Evolutionary conservation across 2,888 invertebrate genomes (phyloP).

Genomic region (Tetranychus piercei): DNA sequence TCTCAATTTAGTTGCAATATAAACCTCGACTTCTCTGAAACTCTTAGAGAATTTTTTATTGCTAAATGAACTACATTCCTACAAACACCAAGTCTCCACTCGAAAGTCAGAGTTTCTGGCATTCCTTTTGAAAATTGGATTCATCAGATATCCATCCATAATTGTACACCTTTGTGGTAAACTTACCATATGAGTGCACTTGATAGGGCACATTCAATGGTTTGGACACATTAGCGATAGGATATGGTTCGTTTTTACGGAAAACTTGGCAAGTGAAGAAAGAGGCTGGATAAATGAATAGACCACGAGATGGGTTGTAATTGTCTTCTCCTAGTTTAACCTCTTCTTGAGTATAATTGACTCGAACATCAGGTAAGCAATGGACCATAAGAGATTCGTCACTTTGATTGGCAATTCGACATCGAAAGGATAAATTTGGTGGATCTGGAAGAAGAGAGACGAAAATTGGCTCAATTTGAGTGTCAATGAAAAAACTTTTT

Average conservation of each 20-base stretch:
- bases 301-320: background rate
- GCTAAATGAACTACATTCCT: too few species aligned
- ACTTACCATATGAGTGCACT: slow-evolving; percentile 5
- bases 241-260: slow-evolving; percentile 6
- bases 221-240: slow-evolving; percentile 15
- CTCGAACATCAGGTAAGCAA: slow-evolving; percentile 14
- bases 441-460: slow-evolving; percentile 14
- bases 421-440: slow-evolving; percentile 21
- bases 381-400: slow-evolving; percentile 18
- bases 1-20: too few species aligned
- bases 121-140: too few species aligned
- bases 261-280: slow-evolving; percentile 21
- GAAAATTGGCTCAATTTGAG: background rate
- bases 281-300: slow-evolving; percentile 19
- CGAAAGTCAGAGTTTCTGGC: too few species aligned
- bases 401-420: slow-evolving; percentile 20
- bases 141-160: too few species aligned
- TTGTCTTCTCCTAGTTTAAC: background rate
- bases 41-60: too few species aligned
- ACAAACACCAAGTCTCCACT: too few species aligned
- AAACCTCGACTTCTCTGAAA: too few species aligned
- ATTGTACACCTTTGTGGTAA: too few species aligned
- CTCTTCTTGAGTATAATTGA: background rate
- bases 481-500: too few species aligned
- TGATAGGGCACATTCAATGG: slow-evolving; percentile 12